Conservation (phyloP, 2,888 invertebrate species). For the Lepidochrysops patricia region DNA sequence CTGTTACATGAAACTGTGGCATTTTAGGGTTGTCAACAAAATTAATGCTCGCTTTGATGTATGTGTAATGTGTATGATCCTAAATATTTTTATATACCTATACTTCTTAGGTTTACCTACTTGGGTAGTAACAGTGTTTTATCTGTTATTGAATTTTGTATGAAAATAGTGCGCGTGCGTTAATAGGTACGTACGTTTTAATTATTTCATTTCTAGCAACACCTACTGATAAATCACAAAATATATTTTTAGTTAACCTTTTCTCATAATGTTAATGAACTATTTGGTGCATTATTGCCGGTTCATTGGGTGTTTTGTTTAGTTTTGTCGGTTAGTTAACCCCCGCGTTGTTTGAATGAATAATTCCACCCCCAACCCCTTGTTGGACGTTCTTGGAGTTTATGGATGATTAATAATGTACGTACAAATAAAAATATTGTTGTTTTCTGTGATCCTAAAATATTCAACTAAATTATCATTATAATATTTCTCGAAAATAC, state of each 20-base stretch:
- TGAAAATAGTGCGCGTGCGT: no score
- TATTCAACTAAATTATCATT: no score
- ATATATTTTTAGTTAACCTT: neutral
- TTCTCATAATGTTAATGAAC: slow-evolving; percentile 22
- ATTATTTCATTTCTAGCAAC: no score
- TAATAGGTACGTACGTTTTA: no score
- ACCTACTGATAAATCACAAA: no score
- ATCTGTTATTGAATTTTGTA: no score
- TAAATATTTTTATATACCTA: neutral
- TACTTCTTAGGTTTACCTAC: neutral
- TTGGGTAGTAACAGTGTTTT: no score
- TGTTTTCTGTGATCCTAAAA: neutral
- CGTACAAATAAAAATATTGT: neutral
- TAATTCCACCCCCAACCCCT: slow-evolving; percentile 46
- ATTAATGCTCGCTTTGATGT: neutral
- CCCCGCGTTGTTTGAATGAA: slow-evolving; percentile 52
- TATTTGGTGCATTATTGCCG: slow-evolving; percentile 44
- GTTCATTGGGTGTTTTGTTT: slow-evolving; percentile 57
- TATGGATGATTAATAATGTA: neutral
- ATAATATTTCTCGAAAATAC: no score
- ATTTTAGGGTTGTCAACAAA: slow-evolving; percentile 5
- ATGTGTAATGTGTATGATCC: slow-evolving; percentile 17
- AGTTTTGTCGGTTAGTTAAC: slow-evolving; percentile 49
- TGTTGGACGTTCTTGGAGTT: neutral
- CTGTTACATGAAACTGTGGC: neutral